Conservation (phyloP, 2,113 vertebrate species). For the Sceloporus undulatus region DNA sequence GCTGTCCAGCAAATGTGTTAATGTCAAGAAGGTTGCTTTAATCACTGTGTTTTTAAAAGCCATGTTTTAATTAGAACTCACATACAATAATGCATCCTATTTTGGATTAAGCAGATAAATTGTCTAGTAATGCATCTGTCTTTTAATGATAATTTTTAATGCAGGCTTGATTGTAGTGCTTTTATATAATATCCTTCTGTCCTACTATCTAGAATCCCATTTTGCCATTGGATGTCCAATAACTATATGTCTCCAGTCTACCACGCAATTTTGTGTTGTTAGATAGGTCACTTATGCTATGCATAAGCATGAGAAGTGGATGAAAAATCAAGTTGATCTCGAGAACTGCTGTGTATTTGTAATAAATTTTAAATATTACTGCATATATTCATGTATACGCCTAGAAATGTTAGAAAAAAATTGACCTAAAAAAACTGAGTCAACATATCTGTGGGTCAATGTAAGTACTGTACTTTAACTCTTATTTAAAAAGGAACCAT, state of each 20-base stretch:
- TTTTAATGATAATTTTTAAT: slow-evolving; percentile 34
- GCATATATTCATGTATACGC: too few relatives aligned
- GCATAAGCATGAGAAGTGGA: neutral
- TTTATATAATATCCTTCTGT: neutral
- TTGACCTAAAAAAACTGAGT: too few relatives aligned
- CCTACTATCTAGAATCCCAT: neutral
- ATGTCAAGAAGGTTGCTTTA: slow-evolving; percentile 4
- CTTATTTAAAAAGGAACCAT: too few relatives aligned
- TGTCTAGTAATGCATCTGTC: slow-evolving; percentile 13
- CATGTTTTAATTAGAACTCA: slow-evolving; percentile 16
- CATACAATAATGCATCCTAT: slow-evolving; percentile 1
- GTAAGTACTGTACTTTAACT: too few relatives aligned
- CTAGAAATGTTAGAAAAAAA: too few relatives aligned
- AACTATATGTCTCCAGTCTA: neutral
- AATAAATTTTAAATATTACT: neutral
- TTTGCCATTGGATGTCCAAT: slow-evolving; percentile 9
- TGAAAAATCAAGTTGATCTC: neutral
- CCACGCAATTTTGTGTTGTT: slow-evolving; percentile 1
- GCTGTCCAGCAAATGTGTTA: slow-evolving; percentile 8
- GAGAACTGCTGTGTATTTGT: neutral
- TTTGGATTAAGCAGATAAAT: slow-evolving; percentile 15
- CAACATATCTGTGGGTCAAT: too few relatives aligned
- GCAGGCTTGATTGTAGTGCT: slow-evolving; percentile 6
- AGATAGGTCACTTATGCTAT: neutral
- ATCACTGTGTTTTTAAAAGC: neutral